Conservation (phyloP, 2,113 vertebrate species). For the Myodes glareolus region DNA sequence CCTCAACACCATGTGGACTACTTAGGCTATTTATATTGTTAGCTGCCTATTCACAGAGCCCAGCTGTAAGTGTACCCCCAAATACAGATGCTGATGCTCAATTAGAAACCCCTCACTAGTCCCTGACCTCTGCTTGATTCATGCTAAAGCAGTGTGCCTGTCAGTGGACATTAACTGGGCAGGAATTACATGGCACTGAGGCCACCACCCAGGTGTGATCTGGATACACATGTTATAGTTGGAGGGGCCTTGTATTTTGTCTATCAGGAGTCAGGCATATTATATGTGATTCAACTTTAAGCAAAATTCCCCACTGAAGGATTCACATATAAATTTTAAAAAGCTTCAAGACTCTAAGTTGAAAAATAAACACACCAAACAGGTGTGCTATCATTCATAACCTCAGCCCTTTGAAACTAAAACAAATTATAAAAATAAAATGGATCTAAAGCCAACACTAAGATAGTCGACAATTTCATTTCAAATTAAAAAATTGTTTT, state of each 20-base stretch:
- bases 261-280: neutral
- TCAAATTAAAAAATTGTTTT: conserved; percentile 3
- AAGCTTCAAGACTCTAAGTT: neutral
- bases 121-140: neutral
- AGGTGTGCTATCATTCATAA: neutral
- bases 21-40: neutral
- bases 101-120: neutral
- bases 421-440: neutral
- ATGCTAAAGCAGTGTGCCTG: neutral
- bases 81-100: neutral
- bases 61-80: neutral
- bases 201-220: neutral
- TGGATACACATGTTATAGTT: neutral
- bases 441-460: neutral
- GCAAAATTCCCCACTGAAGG: neutral
- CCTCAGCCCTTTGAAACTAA: conserved; percentile 19
- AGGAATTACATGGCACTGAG: neutral
- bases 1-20: neutral
- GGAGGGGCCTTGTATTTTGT: neutral
- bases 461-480: neutral
- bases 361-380: neutral
- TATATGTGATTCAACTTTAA: neutral
- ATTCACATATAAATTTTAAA: conserved; percentile 36
- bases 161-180: neutral
- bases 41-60: fast-evolving